phyloP scores from a whole-genome alignment of 2,797 vertebrate species.

The Coilia nasus region DNA sequence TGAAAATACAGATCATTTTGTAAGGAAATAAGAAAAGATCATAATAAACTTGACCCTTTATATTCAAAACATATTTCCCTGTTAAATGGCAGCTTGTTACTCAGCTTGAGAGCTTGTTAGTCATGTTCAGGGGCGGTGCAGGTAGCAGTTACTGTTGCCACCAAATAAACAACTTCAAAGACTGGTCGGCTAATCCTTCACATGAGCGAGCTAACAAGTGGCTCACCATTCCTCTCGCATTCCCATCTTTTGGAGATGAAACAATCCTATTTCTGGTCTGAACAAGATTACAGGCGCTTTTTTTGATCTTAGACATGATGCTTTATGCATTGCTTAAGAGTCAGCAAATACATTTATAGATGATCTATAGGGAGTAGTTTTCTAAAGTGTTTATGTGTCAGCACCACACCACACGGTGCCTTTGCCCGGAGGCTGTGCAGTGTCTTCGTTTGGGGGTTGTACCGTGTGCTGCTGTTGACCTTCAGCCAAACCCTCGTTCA shows the following conservation, averaged over 20 bases:
- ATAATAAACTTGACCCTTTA: neutral
- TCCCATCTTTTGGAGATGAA: slow-evolving; percentile 50
- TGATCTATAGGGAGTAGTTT: too few species aligned
- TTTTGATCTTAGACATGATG: slow-evolving; percentile 55
- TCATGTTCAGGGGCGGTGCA: neutral
- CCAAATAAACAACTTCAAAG: neutral
- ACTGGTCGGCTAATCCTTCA: neutral
- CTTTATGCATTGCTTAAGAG: slow-evolving; percentile 49
- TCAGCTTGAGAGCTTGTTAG: too few species aligned
- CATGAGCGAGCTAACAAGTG: neutral
- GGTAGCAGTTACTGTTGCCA: neutral
- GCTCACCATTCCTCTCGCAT: neutral
- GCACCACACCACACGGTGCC: too few species aligned
- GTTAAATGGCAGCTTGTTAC: neutral
- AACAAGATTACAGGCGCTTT: slow-evolving; percentile 43
- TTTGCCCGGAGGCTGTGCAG: slow-evolving; percentile 39
- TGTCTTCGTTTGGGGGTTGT: slow-evolving; percentile 44
- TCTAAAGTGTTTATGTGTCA: too few species aligned
- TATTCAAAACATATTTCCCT: neutral
- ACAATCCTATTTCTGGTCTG: slow-evolving; percentile 47
- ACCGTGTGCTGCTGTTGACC: slow-evolving; percentile 21
- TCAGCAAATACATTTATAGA: too few species aligned
- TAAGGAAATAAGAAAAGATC: neutral
- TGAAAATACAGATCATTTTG: neutral
- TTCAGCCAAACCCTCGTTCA: slow-evolving; percentile 55